These are phyloP conservation scores for Picus viridis DNA, from an alignment of 2,797 vertebrate species.

Conservation along the genomic window DNA sequence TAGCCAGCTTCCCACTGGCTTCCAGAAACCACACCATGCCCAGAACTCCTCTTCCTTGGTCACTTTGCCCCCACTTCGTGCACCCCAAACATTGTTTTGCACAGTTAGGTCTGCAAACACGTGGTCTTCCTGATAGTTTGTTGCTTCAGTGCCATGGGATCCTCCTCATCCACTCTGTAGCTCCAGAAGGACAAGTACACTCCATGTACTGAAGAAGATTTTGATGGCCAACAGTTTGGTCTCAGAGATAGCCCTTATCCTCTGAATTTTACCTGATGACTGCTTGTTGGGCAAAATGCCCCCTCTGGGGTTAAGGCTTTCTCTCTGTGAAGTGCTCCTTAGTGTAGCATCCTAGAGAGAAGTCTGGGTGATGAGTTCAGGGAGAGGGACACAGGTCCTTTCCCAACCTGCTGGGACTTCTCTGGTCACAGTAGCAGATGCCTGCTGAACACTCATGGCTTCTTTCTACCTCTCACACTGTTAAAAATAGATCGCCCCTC, in stretches of 20 bases:
- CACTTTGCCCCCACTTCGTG: neutral
- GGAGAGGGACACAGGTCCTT: neutral
- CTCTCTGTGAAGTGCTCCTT: neutral
- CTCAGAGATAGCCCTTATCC: neutral
- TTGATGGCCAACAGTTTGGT: neutral
- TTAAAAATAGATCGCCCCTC: slow-evolving; percentile 70
- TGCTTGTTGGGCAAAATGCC: neutral
- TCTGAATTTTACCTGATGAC: neutral
- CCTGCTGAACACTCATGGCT: slow-evolving; percentile 42
- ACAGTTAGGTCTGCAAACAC: neutral
- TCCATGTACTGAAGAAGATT: neutral
- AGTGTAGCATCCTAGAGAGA: neutral
- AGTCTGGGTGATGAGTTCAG: neutral
- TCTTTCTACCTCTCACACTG: slow-evolving; percentile 74
- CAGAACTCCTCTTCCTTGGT: neutral
- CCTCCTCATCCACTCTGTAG: neutral
- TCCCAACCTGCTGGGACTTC: neutral
- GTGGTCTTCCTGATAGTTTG: neutral
- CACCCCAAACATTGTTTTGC: neutral
- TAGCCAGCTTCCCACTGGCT: neutral
- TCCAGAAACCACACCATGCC: neutral
- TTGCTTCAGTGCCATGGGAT: neutral
- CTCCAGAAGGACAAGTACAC: neutral
- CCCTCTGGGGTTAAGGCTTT: neutral
- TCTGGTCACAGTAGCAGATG: slow-evolving; percentile 37